Conservation (phyloP, 2,888 invertebrate genomes). For the Mythimna ferrago region DNA sequence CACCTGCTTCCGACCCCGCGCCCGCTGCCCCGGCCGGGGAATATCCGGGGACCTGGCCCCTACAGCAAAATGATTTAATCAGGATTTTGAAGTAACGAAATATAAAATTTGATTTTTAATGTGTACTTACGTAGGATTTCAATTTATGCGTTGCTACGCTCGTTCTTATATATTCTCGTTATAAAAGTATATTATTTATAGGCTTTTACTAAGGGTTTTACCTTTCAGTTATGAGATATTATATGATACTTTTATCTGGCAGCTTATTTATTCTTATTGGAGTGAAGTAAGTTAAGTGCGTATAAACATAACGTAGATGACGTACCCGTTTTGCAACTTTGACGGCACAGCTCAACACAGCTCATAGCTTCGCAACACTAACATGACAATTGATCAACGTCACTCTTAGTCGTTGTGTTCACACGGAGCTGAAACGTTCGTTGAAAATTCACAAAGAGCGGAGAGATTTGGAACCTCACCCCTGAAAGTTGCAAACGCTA, state of each 20-base stretch:
- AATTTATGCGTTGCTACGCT: conserved; percentile 37
- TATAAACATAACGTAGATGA: not conserved
- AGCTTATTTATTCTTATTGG: not conserved
- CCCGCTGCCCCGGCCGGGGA: conserved; percentile 64
- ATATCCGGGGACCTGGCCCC: conserved; percentile 73
- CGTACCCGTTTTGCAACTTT: not conserved
- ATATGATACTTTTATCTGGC: not conserved
- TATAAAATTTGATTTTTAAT: conserved; percentile 58
- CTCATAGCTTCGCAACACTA: not conserved
- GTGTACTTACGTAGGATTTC: conserved; percentile 36
- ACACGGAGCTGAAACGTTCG: conserved; percentile 28
- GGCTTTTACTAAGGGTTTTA: conserved; percentile 14
- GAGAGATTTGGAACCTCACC: conserved; percentile 14
- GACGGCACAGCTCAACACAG: not conserved
- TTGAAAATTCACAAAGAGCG: conserved; percentile 43
- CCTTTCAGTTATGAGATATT: conserved; percentile 14
- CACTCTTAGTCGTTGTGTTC: conserved; percentile 15
- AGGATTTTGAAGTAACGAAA: conserved; percentile 63
- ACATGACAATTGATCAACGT: conserved; percentile 25
- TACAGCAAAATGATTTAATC: conserved; percentile 73
- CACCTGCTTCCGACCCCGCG: conserved; percentile 74
- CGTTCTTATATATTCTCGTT: too few relatives aligned
- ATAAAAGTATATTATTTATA: conserved; percentile 20
- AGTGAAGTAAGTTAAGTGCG: not conserved
- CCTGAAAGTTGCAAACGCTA: conserved; percentile 32